A percentile compares a stretch with the other conserved stretches of the same genome.
Conservation (phyloP, 1,140 invertebrate species). For the Drosophila guanche region DNA sequence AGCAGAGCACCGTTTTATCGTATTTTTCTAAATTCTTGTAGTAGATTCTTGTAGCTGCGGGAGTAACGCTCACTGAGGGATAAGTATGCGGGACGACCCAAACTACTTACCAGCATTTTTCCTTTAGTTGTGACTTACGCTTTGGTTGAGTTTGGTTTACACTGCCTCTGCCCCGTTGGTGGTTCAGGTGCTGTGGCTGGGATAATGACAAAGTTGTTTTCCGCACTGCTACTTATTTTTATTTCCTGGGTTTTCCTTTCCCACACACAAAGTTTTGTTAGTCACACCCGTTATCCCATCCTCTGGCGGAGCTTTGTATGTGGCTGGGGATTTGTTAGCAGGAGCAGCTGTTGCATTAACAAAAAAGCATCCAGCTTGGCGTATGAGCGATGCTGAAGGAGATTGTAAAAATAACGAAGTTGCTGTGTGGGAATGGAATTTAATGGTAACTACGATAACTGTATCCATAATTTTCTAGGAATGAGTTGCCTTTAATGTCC, state of each 20-base stretch:
- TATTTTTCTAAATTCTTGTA: neutral
- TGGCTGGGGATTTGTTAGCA: constrained; percentile 17
- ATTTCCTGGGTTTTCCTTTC: constrained; percentile 1
- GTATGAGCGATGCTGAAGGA: constrained; percentile 22
- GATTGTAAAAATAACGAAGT: neutral
- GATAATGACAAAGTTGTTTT: constrained; percentile 50
- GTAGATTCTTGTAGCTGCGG: neutral
- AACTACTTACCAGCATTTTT: constrained; percentile 35
- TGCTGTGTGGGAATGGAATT: no score
- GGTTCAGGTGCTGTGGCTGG: constrained; percentile 35
- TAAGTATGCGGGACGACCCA: neutral
- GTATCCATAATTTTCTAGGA: no score
- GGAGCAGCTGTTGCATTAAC: constrained; percentile 39
- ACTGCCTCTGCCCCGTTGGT: neutral
- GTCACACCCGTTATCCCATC: constrained; percentile 1
- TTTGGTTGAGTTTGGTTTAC: constrained; percentile 1
- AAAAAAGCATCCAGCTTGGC: constrained; percentile 11
- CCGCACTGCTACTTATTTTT: constrained; percentile 6
- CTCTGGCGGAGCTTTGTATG: constrained; percentile 16
- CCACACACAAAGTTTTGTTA: constrained; percentile 23
- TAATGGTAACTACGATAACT: neutral
- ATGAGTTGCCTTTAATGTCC: no score
- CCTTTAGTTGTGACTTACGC: constrained; percentile 17
- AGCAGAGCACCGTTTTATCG: neutral
- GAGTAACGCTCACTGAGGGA: neutral